Base-by-base conservation (phyloP, 2,888 invertebrate species). In the Gisinianus flammeolus region DNA sequence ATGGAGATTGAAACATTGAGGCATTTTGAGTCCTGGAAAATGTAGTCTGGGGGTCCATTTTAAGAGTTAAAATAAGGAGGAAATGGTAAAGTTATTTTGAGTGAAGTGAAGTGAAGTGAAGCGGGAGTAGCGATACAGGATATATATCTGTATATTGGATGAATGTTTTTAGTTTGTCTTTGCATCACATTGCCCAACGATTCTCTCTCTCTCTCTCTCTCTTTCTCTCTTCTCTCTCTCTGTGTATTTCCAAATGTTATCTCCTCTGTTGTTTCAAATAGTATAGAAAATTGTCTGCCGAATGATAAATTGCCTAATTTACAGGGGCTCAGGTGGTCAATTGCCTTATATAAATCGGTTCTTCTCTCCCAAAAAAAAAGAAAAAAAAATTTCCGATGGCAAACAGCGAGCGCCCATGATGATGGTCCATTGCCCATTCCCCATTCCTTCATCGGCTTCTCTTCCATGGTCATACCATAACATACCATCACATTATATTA, bases 261-360 rank as follows among this genome's bases (percentile, higher is more conserved):
- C 67, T 30, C 67, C 26, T 35, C 70, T 70, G 6, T 62, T 62
- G 62, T 62, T 62, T 62, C 62, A 62, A 62, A 62, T 62, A 26
- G 28, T 62, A 62, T 31, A 78, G 76, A 80, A 82, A 83, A 82
- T 83, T 81, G 82, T 79, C 81, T 81, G 54, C 33, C 77, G 81
- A 84, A 84, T 84, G 84, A 84, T 84, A 84, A 84, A 84, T 84
- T 82, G 78, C 81, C 82, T 84, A 82, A 84, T 84, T 84, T 84
- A 81, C 80, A 82, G 81, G n/a, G 84, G 83, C 84, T 84, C 84
- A 84, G 84, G 84, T 84, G 84, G 83, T 84, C 84, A 83, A 84
- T 84, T 84, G 83, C 83, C 81, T 83, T 79, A 81, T 84, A 84
- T 84, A 84, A 84, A 84, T 84, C 84, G 84, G 80, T 82, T 84